Conservation (phyloP, 2,888 invertebrate species). For the Agrochola litura region DNA sequence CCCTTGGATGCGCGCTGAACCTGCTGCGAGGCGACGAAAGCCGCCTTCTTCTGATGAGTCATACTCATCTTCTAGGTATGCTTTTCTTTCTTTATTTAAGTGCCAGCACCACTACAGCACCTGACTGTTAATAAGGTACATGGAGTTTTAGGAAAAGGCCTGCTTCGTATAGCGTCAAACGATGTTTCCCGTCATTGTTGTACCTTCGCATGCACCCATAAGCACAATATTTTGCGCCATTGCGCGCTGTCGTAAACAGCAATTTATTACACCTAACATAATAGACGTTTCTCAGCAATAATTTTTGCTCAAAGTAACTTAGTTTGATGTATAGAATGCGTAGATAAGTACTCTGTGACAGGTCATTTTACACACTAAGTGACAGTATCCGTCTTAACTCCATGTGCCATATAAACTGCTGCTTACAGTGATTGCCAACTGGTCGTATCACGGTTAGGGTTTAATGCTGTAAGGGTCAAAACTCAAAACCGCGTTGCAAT, state of each 20-base stretch:
- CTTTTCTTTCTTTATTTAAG: conserved; percentile 2
- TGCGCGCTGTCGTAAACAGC: neutral
- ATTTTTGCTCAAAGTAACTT: neutral
- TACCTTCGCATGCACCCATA: too few species aligned
- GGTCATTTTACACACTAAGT: neutral
- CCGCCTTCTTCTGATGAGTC: conserved; percentile 87
- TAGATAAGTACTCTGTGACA: neutral
- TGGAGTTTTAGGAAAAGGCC: neutral
- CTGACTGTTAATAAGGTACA: neutral
- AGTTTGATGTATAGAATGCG: neutral
- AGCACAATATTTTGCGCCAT: neutral
- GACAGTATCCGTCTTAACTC: neutral
- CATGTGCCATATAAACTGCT: neutral
- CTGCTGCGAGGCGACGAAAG: conserved; percentile 84
- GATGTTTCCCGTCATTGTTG: neutral
- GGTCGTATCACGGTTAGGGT: neutral
- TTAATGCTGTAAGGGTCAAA: conserved; percentile 8
- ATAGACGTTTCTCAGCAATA: neutral
- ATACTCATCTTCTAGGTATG: conserved; percentile 87
- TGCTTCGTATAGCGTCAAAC: neutral
- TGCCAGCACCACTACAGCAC: neutral
- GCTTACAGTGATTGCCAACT: neutral
- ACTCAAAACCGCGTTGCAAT: conserved; percentile 20
- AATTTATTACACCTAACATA: neutral
- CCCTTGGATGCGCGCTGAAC: conserved; percentile 96